Conservation (phyloP, 2,113 vertebrate species). For the Planiliza haematocheilus region DNA sequence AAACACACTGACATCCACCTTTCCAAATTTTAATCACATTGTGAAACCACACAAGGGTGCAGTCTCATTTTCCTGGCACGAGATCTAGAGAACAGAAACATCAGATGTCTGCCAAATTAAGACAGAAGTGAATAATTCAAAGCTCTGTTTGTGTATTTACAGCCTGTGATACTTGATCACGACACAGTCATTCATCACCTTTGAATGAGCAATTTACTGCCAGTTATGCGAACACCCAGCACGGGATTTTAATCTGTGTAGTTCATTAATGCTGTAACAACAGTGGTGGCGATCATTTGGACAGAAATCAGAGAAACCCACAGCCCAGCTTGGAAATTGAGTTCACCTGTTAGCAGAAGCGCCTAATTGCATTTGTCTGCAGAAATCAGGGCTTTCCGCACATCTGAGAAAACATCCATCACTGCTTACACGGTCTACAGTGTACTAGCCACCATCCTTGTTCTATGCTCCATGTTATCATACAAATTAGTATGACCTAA, state of each 20-base stretch:
- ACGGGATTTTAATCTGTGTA: constrained; percentile 10
- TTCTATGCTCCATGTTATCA: constrained; percentile 7
- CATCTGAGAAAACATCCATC: background rate
- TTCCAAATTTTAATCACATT: constrained; percentile 50
- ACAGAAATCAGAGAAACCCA: constrained; percentile 22
- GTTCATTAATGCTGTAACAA: constrained; percentile 22
- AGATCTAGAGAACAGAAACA: constrained; percentile 39
- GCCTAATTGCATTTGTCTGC: background rate
- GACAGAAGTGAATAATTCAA: constrained; percentile 40
- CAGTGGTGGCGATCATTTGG: background rate
- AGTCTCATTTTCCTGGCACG: constrained; percentile 63
- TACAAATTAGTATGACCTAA: background rate
- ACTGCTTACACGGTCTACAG: background rate
- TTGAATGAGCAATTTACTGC: constrained; percentile 19
- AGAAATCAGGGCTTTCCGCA: background rate
- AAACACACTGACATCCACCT: constrained; percentile 36
- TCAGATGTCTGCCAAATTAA: constrained; percentile 41
- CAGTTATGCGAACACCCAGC: constrained; percentile 21
- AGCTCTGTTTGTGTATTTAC: constrained; percentile 38
- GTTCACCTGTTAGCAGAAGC: background rate
- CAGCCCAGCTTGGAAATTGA: background rate
- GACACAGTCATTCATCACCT: constrained; percentile 44
- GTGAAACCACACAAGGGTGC: constrained; percentile 57
- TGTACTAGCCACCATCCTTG: background rate
- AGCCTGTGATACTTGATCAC: constrained; percentile 19